These are phyloP conservation scores for Meiosimyza platycephala DNA, from an alignment of 2,888 invertebrate genomes.

Conservation along the genomic window DNA sequence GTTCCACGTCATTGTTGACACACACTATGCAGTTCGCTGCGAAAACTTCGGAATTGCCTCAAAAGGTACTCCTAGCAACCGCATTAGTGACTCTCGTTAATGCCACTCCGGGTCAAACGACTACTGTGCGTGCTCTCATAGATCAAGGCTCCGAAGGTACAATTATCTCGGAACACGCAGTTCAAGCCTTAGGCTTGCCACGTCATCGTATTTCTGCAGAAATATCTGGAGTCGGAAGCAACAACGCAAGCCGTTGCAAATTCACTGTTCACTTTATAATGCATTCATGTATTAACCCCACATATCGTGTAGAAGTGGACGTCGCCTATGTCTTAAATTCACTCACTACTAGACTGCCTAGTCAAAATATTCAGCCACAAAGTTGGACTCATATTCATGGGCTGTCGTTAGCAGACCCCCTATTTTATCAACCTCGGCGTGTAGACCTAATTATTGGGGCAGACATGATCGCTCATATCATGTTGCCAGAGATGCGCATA, in stretches of 20 bases:
- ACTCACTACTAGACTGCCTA: conserved; percentile 16
- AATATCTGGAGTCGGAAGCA: background rate
- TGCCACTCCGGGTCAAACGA: conserved; percentile 15
- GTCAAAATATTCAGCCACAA: conserved; percentile 1
- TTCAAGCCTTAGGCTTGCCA: conserved; percentile 22
- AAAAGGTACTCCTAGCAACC: conserved; percentile 21
- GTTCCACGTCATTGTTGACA: background rate
- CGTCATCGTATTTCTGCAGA: background rate
- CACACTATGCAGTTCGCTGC: background rate
- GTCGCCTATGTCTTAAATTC: conserved; percentile 4
- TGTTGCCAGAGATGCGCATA: background rate
- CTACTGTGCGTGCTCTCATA: conserved; percentile 21
- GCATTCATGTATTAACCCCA: background rate
- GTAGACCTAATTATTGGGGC: background rate
- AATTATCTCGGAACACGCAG: conserved; percentile 28
- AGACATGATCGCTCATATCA: background rate
- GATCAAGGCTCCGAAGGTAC: conserved; percentile 34
- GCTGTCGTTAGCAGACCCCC: background rate
- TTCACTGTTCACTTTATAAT: background rate
- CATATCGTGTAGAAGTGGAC: background rate
- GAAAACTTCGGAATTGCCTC: background rate
- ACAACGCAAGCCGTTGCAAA: background rate
- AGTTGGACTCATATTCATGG: conserved; percentile 4
- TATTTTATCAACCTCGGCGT: background rate
- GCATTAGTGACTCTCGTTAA: conserved; percentile 7